Conservation (phyloP, 2,113 vertebrate genomes). For the Erythrocercus mccallii region DNA sequence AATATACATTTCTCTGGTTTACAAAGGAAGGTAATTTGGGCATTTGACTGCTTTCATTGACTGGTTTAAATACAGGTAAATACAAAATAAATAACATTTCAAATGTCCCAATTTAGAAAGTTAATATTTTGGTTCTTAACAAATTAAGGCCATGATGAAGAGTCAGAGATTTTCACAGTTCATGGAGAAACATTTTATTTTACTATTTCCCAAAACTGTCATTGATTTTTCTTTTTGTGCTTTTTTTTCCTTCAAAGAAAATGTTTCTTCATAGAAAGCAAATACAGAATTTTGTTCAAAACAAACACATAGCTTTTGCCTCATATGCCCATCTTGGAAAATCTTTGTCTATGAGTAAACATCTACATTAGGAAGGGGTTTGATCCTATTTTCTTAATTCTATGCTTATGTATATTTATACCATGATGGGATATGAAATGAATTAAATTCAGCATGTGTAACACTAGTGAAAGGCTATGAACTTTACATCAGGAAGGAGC, state of each 20-base stretch:
- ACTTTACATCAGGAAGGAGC: constrained; percentile 53
- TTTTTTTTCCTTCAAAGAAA: background rate
- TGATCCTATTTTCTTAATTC: background rate
- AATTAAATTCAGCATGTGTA: constrained; percentile 34
- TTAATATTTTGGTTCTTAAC: background rate
- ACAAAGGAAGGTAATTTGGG: background rate
- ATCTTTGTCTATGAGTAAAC: background rate
- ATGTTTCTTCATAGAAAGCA: background rate
- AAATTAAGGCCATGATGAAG: background rate
- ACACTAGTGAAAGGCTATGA: constrained; percentile 53
- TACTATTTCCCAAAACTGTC: background rate
- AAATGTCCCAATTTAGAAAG: background rate
- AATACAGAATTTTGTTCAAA: background rate
- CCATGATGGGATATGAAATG: background rate
- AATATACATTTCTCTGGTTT: background rate
- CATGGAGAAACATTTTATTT: background rate
- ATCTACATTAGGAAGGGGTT: background rate
- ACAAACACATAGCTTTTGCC: background rate
- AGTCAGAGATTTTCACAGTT: background rate
- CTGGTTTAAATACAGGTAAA: background rate
- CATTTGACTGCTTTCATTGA: background rate
- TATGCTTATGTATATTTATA: accelerated
- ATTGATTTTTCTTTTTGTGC: background rate
- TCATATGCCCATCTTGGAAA: background rate
- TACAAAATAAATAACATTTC: background rate